Evolutionary conservation across 2,113 vertebrate genomes (phyloP), one percentile per base, ranked within the genome.

Genomic region (Zosterops pallidus): DNA sequence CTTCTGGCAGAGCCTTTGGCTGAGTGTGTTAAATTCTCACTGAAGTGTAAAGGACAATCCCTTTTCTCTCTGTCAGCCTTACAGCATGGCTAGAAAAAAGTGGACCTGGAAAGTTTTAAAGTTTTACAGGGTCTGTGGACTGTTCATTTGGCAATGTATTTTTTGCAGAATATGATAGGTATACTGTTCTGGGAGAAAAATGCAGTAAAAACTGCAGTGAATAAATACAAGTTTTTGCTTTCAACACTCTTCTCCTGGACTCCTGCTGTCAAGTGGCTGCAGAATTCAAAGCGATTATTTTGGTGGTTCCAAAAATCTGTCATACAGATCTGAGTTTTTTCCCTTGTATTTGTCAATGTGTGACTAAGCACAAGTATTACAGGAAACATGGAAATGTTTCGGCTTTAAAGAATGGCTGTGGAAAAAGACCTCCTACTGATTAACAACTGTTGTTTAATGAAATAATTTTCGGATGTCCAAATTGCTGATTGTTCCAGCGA

Each of bases 381-480:
- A 96, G 96, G 96, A 97, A 97, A 95, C 90, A 90, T 94, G 89
- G 91, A 95, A 96, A 94, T 91, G 75, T 94, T 90, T 94, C 67
- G 35, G 71, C 78, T 95, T 83, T 92, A 92, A 92, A 91, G 78
- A 95, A 96, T 91, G 68, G 91, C 55, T 92, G 87, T 95, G 94
- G 91, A 95, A 95, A 92, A 94, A 95, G 93, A 78, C 89, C 91
- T 96, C 95, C 94, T 84, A 90, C 93, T 83, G 94, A 83, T 95
- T 95, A 95, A 96, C 91, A 93, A 65, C 95, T 94, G 93, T 63
- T 90, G 67, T 91, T 95, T 89, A 95, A 95, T 91, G 56, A 91
- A 92, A 85, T 94, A 91, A 96, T 96, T 95, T 96, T 95, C 0
- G 26, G 55, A 86, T 96, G 87, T 90, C 87, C 94, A 95, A 94